These are phyloP conservation scores for roundworm (Caenorhabditis elegans) DNA, from an alignment of 1,140 invertebrate species.

Conservation along the genomic window DNA sequence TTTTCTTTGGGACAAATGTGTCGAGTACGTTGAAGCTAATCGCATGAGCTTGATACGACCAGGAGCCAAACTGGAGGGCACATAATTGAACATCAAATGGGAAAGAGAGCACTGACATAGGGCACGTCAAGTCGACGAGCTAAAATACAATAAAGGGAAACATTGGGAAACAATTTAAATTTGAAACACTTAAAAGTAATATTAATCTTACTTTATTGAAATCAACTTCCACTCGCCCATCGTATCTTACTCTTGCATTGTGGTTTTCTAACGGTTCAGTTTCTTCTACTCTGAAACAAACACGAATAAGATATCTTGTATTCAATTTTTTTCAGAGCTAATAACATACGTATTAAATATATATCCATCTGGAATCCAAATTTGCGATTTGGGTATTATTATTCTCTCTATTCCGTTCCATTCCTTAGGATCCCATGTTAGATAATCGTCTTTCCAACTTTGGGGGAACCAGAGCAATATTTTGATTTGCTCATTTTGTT, in stretches of 20 bases:
- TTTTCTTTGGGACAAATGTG: constrained; percentile 36
- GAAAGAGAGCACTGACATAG: constrained; percentile 27
- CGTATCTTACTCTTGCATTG: constrained; percentile 38
- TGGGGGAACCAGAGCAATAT: constrained; percentile 46
- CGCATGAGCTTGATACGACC: constrained; percentile 41
- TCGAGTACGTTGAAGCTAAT: constrained; percentile 32
- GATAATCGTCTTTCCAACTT: constrained; percentile 31
- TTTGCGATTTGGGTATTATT: constrained; percentile 31
- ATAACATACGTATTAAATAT: constrained; percentile 43
- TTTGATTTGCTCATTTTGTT: constrained; percentile 46
- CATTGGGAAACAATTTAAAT: not conserved
- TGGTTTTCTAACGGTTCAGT: constrained; percentile 35
- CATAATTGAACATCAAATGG: constrained; percentile 45
- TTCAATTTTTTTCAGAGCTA: not conserved
- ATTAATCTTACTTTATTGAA: constrained; percentile 40
- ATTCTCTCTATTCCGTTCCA: constrained; percentile 41
- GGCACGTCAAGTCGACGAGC: constrained; percentile 36
- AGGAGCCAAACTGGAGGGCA: constrained; percentile 38
- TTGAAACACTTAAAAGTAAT: not conserved
- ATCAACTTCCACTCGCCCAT: constrained; percentile 42
- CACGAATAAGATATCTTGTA: not conserved
- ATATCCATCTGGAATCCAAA: constrained; percentile 46
- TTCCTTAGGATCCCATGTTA: constrained; percentile 23
- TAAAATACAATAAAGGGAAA: not conserved
- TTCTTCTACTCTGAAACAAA: constrained; percentile 43